A percentile compares a stretch with the other conserved stretches of the same genome.
These are phyloP conservation scores for Orchesella cincta DNA, from an alignment of 1,140 invertebrate genomes.

Conservation along the genomic window DNA sequence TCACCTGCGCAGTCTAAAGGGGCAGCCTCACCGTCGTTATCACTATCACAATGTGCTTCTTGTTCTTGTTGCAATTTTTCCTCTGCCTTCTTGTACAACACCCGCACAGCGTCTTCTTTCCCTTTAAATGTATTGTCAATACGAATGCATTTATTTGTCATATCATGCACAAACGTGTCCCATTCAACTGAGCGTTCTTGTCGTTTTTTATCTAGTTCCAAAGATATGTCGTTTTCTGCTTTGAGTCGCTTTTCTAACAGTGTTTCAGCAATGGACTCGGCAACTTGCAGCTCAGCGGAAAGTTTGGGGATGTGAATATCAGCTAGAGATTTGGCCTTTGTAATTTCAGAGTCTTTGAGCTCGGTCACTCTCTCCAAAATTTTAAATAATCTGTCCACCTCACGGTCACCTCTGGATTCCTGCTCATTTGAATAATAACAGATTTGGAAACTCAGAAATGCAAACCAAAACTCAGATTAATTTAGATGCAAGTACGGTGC, in stretches of 20 bases:
- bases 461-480: not conserved
- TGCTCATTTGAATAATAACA: slow-evolving; percentile 55
- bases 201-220: slow-evolving; percentile 58
- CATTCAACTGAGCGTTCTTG: slow-evolving; percentile 65
- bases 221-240: slow-evolving; percentile 59
- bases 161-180: slow-evolving; percentile 73
- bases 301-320: slow-evolving; percentile 66
- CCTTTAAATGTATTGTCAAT: slow-evolving; percentile 75
- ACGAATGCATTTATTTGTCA: slow-evolving; percentile 70
- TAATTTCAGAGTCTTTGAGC: slow-evolving; percentile 70
- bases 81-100: slow-evolving; percentile 73
- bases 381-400: slow-evolving; percentile 75
- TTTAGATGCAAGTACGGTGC: too few species aligned
- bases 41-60: not conserved
- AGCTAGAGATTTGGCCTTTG: slow-evolving; percentile 63
- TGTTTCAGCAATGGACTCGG: slow-evolving; percentile 61
- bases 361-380: slow-evolving; percentile 76
- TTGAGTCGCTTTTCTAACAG: slow-evolving; percentile 51
- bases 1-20: too few species aligned
- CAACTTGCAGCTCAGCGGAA: slow-evolving; percentile 67
- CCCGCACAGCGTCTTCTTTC: slow-evolving; percentile 73
- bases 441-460: not conserved
- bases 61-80: slow-evolving; percentile 58
- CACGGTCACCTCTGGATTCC: slow-evolving; percentile 73
- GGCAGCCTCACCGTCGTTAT: not conserved